Base-by-base conservation (phyloP, 1,140 invertebrate species). In the Ctenoplectra terminalis region DNA sequence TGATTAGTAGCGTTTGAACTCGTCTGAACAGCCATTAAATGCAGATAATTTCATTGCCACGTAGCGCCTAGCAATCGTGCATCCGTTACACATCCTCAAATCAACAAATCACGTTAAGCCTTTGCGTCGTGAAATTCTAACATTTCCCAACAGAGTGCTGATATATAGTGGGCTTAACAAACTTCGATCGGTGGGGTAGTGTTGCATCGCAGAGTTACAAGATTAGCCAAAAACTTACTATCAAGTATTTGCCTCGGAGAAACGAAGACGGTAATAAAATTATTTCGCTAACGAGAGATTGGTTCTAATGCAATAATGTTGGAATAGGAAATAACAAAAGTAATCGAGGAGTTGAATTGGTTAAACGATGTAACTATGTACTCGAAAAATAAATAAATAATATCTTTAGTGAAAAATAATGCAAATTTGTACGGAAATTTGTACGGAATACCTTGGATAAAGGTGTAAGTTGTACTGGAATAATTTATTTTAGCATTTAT, bases 111-210 rank as follows among this genome's bases (percentile, higher is more conserved):
- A 70, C 48, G 67, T 34, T 70, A 52, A 70, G 20, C 48, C 29
- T 50, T 13, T 34, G 26, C 67, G 20, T 70, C 67, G 43, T 70
- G 29, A 70, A 70, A 70, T 52, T 70, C 67, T 48, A 70, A 70
- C 48, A 31, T 70, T 70, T 70, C 43, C 43, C 43, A 69, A 29
- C 48, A 50, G 67, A 31, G 43, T 52, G 46, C 31, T 70, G 48
- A 70, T 70, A 52, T 52, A 70, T 70, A 70, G 67, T 70, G 31
- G 67, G 67, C 46, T 70, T 70, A 70, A 52, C 67, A 34, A 70
- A 50, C 20, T 34, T 70, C 29, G 48, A 52, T 70, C 48, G 20
- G 37, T 34, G 34, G 66, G 66, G 20, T 69, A 69, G 34, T 34
- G 43, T n/a, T n/a, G 11, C 67, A 4, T 50, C 11, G 46, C 46